Evolutionary conservation across 2,113 vertebrate genomes (phyloP).

Genomic region (Pseudorhombus dupliciocellatus): DNA sequence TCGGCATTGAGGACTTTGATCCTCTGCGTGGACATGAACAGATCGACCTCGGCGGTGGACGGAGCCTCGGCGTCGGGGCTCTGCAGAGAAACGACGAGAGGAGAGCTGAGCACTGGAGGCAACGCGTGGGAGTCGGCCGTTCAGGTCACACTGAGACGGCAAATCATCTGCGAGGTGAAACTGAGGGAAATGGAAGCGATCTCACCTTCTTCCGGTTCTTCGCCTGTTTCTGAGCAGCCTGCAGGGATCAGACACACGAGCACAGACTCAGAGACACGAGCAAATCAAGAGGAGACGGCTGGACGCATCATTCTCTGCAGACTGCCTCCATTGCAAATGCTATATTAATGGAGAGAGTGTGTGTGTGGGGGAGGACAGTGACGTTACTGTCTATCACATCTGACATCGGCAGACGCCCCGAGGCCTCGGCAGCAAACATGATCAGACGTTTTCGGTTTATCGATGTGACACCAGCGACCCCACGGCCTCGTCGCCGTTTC

Average conservation of each 20-base stretch:
- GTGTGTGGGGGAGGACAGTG: slow-evolving; percentile 50
- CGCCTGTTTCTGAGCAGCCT: slow-evolving; percentile 96
- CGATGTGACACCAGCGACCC: slow-evolving; percentile 58
- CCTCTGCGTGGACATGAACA: slow-evolving; percentile 98
- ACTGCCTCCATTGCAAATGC: slow-evolving; percentile 44
- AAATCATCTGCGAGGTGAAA: not conserved
- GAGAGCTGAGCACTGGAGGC: not conserved
- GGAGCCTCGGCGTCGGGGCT: slow-evolving; percentile 87
- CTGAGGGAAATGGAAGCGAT: not conserved
- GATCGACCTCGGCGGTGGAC: slow-evolving; percentile 92
- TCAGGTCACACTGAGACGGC: not conserved
- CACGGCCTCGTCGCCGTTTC: not conserved
- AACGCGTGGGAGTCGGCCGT: too few species aligned
- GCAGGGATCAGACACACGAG: slow-evolving; percentile 81
- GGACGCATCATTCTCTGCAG: slow-evolving; percentile 13
- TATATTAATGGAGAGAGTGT: slow-evolving; percentile 44
- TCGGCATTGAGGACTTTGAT: slow-evolving; percentile 99
- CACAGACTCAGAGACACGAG: slow-evolving; percentile 74
- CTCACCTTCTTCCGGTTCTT: slow-evolving; percentile 97
- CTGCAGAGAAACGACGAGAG: slow-evolving; percentile 67
- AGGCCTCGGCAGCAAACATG: slow-evolving; percentile 36
- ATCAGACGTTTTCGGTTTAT: slow-evolving; percentile 53
- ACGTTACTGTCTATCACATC: slow-evolving; percentile 56
- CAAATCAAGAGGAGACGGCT: slow-evolving; percentile 7
- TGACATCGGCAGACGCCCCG: slow-evolving; percentile 51